phyloP scores from a whole-genome alignment of 2,797 vertebrate genomes.

The Streptopelia turtur region DNA sequence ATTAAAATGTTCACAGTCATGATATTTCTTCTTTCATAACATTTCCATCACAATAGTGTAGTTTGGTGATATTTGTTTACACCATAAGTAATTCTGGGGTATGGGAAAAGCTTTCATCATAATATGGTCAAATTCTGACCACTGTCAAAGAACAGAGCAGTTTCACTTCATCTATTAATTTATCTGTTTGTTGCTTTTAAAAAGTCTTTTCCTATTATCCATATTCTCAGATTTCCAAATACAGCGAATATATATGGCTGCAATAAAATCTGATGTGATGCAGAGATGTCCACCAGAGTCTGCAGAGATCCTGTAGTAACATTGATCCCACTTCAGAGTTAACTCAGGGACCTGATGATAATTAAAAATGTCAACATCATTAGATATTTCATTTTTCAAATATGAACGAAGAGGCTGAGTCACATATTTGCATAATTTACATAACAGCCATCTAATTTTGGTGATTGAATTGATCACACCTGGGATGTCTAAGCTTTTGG shows the following conservation, averaged over 20 bases:
- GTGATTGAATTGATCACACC: conserved; percentile 48
- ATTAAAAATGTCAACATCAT: conserved; percentile 67
- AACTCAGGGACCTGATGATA: conserved; percentile 27
- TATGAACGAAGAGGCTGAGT: neutral
- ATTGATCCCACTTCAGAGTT: conserved; percentile 1
- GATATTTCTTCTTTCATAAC: neutral
- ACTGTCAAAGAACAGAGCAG: neutral
- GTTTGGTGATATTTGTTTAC: neutral
- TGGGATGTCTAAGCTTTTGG: neutral
- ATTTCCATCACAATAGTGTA: neutral
- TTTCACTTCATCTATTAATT: neutral
- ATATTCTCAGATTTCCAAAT: neutral
- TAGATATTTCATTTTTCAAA: conserved; percentile 63
- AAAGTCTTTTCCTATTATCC: neutral
- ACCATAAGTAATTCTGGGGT: neutral
- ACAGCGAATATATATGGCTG: neutral
- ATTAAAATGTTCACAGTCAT: neutral
- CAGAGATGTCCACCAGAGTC: neutral
- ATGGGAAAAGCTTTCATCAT: neutral
- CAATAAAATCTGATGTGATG: neutral
- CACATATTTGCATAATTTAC: conserved; percentile 57
- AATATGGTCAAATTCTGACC: neutral
- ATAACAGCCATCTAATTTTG: conserved; percentile 49
- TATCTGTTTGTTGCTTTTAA: neutral
- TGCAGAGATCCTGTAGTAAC: conserved; percentile 22